Percentiles rank a stretch among this genome's conserved stretches.
Evolutionary conservation across 2,113 vertebrate species (phyloP).

Genomic region (Bettongia penicillata): DNA sequence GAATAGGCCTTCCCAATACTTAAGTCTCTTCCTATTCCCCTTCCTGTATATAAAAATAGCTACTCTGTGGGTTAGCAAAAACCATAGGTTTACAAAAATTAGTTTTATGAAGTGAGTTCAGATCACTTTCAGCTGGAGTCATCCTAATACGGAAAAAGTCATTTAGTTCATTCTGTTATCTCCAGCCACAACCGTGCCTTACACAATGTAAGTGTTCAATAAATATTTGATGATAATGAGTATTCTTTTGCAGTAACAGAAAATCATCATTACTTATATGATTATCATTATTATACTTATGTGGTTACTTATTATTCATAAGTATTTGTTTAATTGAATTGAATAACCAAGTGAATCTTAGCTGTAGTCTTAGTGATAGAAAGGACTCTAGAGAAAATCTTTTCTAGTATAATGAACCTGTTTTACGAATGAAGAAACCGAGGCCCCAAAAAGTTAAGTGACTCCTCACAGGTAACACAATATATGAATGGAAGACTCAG

Average conservation of each 20-base stretch:
- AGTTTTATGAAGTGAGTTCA: neutral
- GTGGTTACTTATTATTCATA: no score
- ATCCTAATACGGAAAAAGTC: neutral
- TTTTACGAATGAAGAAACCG: neutral
- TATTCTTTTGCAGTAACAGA: neutral
- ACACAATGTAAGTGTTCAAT: neutral
- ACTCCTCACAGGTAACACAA: neutral
- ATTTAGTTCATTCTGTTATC: neutral
- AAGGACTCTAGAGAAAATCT: neutral
- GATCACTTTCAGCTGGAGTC: neutral
- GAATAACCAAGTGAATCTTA: neutral
- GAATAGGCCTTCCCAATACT: neutral
- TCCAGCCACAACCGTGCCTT: neutral
- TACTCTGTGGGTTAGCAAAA: neutral
- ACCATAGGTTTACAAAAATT: neutral
- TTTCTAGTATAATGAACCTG: neutral
- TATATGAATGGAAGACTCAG: neutral
- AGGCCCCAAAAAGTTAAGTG: neutral
- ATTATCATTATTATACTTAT: no score
- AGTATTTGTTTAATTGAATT: neutral
- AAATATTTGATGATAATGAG: neutral
- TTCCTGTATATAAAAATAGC: neutral
- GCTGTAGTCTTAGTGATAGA: neutral
- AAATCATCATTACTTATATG: neutral
- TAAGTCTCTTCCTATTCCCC: neutral